Percentiles rank a stretch among this genome's conserved stretches.
Conservation (phyloP, 2,797 vertebrate genomes). For the Eulemur coronatus region DNA sequence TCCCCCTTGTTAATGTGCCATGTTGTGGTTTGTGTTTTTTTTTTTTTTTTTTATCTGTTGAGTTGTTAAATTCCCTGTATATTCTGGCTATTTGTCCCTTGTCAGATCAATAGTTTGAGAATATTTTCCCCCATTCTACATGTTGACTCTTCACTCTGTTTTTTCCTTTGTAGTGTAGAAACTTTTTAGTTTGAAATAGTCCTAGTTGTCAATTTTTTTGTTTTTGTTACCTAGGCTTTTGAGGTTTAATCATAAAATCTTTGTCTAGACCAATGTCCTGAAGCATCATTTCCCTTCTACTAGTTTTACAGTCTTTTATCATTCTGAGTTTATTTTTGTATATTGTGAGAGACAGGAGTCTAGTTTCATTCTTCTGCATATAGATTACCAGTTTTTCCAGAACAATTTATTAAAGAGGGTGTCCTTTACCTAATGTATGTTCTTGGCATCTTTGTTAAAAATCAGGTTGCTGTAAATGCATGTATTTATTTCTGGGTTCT, state of each 20-base stretch:
- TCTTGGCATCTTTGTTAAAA: background rate
- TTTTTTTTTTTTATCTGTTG: background rate
- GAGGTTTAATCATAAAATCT: background rate
- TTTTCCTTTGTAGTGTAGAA: background rate
- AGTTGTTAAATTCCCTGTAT: background rate
- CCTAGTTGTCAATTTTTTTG: background rate
- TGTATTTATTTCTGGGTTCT: background rate
- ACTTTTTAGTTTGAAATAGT: background rate
- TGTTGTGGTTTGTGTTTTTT: background rate
- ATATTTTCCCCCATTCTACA: background rate
- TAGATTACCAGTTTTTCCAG: background rate
- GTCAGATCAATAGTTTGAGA: background rate
- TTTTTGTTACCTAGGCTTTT: background rate
- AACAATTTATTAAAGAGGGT: background rate
- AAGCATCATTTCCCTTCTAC: background rate
- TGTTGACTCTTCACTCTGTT: background rate
- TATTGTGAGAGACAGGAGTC: background rate
- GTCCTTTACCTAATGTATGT: background rate
- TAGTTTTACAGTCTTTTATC: background rate
- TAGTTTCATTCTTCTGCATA: background rate
- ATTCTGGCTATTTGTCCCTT: background rate
- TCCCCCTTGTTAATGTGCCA: background rate
- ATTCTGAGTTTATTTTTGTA: background rate
- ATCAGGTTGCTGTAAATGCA: background rate
- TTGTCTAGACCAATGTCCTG: background rate